Evolutionary conservation across 64 coral and sea anemone species (phyloP), one percentile per base, ranked within the genome.

Genomic region (Montipora cactus): DNA sequence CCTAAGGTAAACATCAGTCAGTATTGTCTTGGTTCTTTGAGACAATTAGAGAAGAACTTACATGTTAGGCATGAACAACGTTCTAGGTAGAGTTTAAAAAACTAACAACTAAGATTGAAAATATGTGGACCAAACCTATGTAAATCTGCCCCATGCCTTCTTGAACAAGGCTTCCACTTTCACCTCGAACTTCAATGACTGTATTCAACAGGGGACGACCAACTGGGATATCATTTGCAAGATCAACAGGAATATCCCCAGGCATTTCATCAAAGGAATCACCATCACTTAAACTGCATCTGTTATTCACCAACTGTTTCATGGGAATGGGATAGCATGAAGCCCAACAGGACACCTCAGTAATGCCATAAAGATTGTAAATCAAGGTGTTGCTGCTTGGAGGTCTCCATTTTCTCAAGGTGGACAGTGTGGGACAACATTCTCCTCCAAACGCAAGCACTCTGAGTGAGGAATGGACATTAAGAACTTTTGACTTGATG

Each of bases 311-410:
- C 51, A 98, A 81, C 73, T 90, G 84, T 71, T 90, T 19, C 16
- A 87, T 46, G 22, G 96, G 76, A 89, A 98, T 95, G 69, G 76
- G 76, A 78, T 91, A 87, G 61, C 59, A 98, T 7, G 94, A 87
- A 15, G 94, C 94, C 97, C 94, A 98, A 68, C 97, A 91, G 12
- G 97, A 98, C 1, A 98, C 97, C 76, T 98, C 97, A 44, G 97
- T 98, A 22, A 96, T 96, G 18, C 97, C 97, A 70, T 98, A 98
- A 2, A 98, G 69, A 81, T 98, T 96, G 74, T 84, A 98, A 13
- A 98, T 47, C 77, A 76, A 83, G 44, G 91, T 94, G 53, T 91
- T 77, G 70, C 94, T 96, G 0, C 79, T 46, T 7, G 47, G 67
- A 86, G 71, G n/a, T 19, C 91, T 98, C 97, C 97, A 98, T 13